phyloP scores from a whole-genome alignment of 1,140 invertebrate species.

The Dolichoris vasculosae region DNA sequence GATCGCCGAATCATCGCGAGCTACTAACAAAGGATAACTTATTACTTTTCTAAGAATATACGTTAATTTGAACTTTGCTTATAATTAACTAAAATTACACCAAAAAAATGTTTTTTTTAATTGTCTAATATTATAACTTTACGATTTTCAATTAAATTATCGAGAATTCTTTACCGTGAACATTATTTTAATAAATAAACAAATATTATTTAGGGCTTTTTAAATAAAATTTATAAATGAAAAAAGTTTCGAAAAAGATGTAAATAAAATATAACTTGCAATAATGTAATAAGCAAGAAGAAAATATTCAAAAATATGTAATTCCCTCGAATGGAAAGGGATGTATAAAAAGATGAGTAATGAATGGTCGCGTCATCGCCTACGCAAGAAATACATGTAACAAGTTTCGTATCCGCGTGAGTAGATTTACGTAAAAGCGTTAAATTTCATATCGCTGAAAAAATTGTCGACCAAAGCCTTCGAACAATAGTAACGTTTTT shows the following conservation, averaged over 20 bases:
- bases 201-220: not conserved
- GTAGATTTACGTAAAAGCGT: not conserved
- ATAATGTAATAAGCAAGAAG: not conserved
- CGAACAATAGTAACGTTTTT: too few species aligned
- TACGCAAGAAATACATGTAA: not conserved
- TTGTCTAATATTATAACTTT: not conserved
- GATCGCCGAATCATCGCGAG: not conserved
- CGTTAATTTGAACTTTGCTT: not conserved
- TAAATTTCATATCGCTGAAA: not conserved
- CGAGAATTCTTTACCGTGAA: too few species aligned
- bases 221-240: not conserved
- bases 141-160: too few species aligned
- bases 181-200: not conserved
- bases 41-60: not conserved
- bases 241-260: not conserved
- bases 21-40: not conserved
- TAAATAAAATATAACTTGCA: not conserved
- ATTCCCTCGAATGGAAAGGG: not conserved
- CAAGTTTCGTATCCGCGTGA: not conserved
- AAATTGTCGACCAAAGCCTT: not conserved
- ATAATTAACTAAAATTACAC: not conserved
- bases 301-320: not conserved
- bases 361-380: conserved; percentile 35
- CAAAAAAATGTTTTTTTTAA: not conserved
- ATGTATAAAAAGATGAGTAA: conserved; percentile 25